Conservation (phyloP, 2,113 vertebrate species). For the Siniperca chuatsi region DNA sequence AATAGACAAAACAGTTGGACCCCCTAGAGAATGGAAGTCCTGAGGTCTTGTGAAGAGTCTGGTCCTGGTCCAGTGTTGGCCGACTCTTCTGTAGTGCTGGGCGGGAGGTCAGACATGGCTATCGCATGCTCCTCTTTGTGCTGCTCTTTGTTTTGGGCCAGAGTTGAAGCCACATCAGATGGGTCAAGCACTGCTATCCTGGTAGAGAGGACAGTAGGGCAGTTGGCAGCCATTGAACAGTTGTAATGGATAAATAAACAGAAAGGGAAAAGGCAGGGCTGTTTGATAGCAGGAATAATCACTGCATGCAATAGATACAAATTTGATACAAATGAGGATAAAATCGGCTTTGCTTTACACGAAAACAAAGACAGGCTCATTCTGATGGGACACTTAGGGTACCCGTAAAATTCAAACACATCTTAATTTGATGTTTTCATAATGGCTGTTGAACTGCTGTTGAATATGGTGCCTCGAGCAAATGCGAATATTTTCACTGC, state of each 20-base stretch:
- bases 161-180: slow-evolving; percentile 57
- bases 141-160: slow-evolving; percentile 54
- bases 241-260: neutral
- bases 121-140: slow-evolving; percentile 51
- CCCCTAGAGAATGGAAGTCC: slow-evolving; percentile 71
- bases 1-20: slow-evolving; percentile 16
- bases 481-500: slow-evolving; percentile 51
- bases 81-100: slow-evolving; percentile 48
- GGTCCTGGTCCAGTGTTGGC: slow-evolving; percentile 40
- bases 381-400: neutral
- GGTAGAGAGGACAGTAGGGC: slow-evolving; percentile 33
- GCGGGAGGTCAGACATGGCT: slow-evolving; percentile 65
- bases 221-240: slow-evolving; percentile 12
- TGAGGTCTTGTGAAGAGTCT: slow-evolving; percentile 68
- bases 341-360: neutral
- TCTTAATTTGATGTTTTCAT: slow-evolving; percentile 16
- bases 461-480: slow-evolving; percentile 32
- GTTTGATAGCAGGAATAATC: neutral
- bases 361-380: slow-evolving; percentile 19
- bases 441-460: slow-evolving; percentile 42
- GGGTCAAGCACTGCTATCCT: slow-evolving; percentile 63
- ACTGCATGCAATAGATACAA: too few species aligned
- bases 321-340: slow-evolving; percentile 18
- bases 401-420: slow-evolving; percentile 26
- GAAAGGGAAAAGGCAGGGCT: neutral